Percentiles rank a stretch among this genome's conserved stretches.
These are phyloP conservation scores for Zygogramma bicolorata DNA, from an alignment of 2,888 invertebrate species.

Conservation along the genomic window DNA sequence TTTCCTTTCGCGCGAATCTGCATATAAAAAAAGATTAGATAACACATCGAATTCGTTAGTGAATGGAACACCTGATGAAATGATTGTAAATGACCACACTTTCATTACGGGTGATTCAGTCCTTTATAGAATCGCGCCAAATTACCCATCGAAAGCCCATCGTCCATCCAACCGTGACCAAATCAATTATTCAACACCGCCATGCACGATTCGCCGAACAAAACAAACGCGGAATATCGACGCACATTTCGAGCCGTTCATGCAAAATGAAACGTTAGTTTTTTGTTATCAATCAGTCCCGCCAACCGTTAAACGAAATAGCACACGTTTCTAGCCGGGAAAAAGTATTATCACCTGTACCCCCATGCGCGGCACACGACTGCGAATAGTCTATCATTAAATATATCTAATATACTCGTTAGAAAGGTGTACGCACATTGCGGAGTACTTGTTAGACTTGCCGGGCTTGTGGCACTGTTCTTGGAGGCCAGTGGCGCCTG, in stretches of 20 bases:
- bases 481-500: conserved; percentile 1
- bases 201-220: not conserved
- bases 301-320: conserved; percentile 48
- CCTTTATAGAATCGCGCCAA: not conserved
- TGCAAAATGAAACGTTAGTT: conserved; percentile 35
- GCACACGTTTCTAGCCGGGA: conserved; percentile 37
- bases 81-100: not conserved
- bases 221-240: conserved; percentile 1
- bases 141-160: not conserved
- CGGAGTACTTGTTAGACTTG: conserved; percentile 24
- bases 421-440: conserved; percentile 44
- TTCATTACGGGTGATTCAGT: not conserved
- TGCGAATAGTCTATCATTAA: conserved; percentile 57
- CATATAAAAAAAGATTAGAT: too few species aligned
- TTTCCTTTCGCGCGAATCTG: too few species aligned
- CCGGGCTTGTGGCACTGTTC: not conserved
- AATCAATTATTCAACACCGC: conserved; percentile 1
- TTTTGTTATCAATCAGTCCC: conserved; percentile 46
- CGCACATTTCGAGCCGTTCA: conserved; percentile 22
- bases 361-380: conserved; percentile 59
- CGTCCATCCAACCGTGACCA: not conserved
- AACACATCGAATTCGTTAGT: not conserved
- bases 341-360: conserved; percentile 61
- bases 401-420: conserved; percentile 53
- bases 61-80: too few species aligned